These are phyloP conservation scores for Hyles vespertilio DNA, from an alignment of 1,140 invertebrate species.

Conservation along the genomic window DNA sequence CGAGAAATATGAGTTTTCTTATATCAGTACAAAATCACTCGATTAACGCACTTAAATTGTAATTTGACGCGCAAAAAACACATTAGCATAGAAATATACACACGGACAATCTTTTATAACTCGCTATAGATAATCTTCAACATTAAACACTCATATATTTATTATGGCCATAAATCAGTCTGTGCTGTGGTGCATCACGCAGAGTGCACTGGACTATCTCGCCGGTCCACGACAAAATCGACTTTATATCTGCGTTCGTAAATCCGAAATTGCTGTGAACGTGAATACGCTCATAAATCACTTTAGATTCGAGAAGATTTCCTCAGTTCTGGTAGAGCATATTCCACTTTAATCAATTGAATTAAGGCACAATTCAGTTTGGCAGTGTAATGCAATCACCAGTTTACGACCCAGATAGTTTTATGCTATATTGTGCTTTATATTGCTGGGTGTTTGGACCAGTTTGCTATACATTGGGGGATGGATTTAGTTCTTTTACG, in stretches of 20 bases:
- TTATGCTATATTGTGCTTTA: neutral
- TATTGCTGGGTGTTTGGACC: too few species aligned
- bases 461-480: too few species aligned
- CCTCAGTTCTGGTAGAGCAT: neutral
- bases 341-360: neutral
- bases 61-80: slow-evolving; percentile 6
- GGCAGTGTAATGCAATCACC: neutral
- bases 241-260: neutral
- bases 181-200: slow-evolving; percentile 13
- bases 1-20: too few species aligned
- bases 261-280: neutral
- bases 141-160: slow-evolving; percentile 31
- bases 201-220: slow-evolving; percentile 13
- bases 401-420: slow-evolving; percentile 3
- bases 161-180: slow-evolving; percentile 20
- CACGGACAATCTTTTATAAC: slow-evolving; percentile 23
- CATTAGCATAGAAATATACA: slow-evolving; percentile 21
- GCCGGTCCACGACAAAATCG: neutral
- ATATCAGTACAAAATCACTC: too few species aligned
- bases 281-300: neutral
- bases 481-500: too few species aligned
- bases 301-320: neutral
- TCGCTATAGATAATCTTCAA: slow-evolving; percentile 28
- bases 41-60: too few species aligned
- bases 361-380: neutral